These are phyloP conservation scores for Brachyopa scutellaris DNA, from an alignment of 2,888 invertebrate genomes.

Conservation along the genomic window DNA sequence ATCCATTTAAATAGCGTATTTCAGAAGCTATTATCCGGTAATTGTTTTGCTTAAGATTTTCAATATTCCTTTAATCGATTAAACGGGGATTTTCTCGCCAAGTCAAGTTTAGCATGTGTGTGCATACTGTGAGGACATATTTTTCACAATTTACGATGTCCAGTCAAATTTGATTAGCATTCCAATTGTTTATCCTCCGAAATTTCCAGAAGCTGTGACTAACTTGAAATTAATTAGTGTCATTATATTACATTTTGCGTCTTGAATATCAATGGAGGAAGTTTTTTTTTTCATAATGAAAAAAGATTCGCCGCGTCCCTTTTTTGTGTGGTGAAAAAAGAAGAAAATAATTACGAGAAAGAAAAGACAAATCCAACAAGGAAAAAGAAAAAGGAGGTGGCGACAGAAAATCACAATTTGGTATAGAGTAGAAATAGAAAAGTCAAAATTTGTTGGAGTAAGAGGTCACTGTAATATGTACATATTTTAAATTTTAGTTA, in stretches of 20 bases:
- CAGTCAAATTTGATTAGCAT: constrained; percentile 32
- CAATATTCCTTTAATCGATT: constrained; percentile 23
- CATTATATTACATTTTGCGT: constrained; percentile 4
- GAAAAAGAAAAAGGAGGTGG: constrained; percentile 44
- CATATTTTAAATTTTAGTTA: too few species aligned
- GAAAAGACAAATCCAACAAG: constrained; percentile 23
- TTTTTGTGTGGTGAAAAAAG: constrained; percentile 66
- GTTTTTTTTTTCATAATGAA: constrained; percentile 13
- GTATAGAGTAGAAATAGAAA: constrained; percentile 46
- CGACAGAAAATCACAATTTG: constrained; percentile 21
- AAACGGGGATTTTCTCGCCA: not conserved
- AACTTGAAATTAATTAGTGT: constrained; percentile 25
- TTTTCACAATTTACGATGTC: not conserved
- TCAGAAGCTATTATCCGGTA: constrained; percentile 33
- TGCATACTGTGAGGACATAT: constrained; percentile 32
- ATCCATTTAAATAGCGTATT: constrained; percentile 42
- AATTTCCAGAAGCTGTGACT: constrained; percentile 36
- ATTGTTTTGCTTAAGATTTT: constrained; percentile 27
- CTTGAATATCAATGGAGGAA: constrained; percentile 27
- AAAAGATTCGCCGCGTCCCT: constrained; percentile 67
- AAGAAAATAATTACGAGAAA: constrained; percentile 30
- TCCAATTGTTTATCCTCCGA: constrained; percentile 46
- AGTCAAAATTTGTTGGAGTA: constrained; percentile 35
- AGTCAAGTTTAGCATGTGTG: constrained; percentile 19
- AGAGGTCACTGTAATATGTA: not conserved